A percentile compares a stretch with the other conserved stretches of the same genome.
These are phyloP conservation scores for Tanypteryx hageni DNA, from an alignment of 2,888 invertebrate species.

Conservation along the genomic window DNA sequence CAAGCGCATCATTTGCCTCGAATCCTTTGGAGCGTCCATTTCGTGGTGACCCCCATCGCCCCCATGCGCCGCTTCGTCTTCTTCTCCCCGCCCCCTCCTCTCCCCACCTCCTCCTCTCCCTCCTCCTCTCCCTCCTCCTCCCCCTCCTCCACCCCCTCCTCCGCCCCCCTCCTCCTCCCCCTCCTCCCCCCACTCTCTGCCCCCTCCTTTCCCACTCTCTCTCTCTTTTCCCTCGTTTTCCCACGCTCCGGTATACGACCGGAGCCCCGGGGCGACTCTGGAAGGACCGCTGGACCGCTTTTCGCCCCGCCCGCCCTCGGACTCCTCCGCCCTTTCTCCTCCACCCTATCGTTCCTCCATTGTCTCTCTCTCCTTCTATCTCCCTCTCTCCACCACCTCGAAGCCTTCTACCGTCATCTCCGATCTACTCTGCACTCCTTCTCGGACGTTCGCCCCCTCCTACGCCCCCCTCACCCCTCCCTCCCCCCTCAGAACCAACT, in stretches of 20 bases:
- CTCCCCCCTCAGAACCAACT: too few relatives aligned
- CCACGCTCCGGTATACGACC: constrained; percentile 59
- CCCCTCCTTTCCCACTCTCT: neutral
- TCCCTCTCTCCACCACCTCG: neutral
- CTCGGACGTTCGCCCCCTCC: neutral
- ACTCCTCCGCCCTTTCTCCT: neutral
- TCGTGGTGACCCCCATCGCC: neutral
- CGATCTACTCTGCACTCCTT: neutral
- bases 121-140: neutral
- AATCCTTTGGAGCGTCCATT: neutral
- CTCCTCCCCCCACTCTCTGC: neutral
- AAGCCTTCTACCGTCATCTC: neutral
- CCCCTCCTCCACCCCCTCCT: neutral
- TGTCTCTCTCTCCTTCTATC: neutral
- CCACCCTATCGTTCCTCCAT: neutral
- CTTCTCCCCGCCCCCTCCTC: neutral
- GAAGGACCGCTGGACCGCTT: constrained; percentile 39
- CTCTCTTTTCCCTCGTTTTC: neutral
- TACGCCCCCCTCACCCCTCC: neutral
- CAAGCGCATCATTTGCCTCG: constrained; percentile 48
- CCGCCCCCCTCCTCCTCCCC: neutral
- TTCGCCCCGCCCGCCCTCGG: neutral
- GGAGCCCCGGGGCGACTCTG: neutral
- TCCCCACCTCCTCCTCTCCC: neutral
- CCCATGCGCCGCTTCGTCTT: neutral